Evolutionary conservation across 2,888 invertebrate genomes (phyloP), one percentile per base, ranked within the genome.

Genomic region (Heliconius erato): DNA sequence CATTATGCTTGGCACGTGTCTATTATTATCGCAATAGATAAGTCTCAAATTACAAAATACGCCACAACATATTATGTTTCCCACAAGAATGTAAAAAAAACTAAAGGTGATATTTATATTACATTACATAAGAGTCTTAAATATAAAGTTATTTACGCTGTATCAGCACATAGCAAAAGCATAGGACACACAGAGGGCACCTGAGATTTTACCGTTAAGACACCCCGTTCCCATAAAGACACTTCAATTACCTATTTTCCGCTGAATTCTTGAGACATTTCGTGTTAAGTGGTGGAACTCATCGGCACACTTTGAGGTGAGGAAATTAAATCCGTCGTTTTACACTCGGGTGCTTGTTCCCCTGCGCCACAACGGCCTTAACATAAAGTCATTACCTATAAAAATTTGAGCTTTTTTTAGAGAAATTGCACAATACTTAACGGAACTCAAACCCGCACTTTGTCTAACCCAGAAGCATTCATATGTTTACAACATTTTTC

Each of bases 11-110:
- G 59, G 59, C 26, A 49, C 26, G 44, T 9, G 14, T 54, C 19
- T 54, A 44, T 11, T 49, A 26, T 72, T 28, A 72, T 49, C 19
- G 16, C 12, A 72, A 49, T 72, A 49, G 44, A 72, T 26, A 49
- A 26, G 44, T 72, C 26, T 72, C 49, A 49, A 26, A 49, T 72
- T 49, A 26, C 72, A 72, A 72, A 28, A 19, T 19, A 72, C 44
- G 44, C 72, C 72, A 28, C 72, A 49, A 26, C 14, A 44, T 28
- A 49, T 72, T 44, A 49, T 72, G 26, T 72, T 72, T 49, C 72
- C 44, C 72, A 72, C 72, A 72, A 72, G 44, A 72, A 28, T 49
- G 26, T 14, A 72, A 76, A 23, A 40, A 59, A 32, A 76, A 76
- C 32, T n/a, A 32, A 11, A 28, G 23, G 11, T 23, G 12, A n/a